phyloP scores from a whole-genome alignment of 2,888 invertebrate species.

The Fragum fragum region DNA sequence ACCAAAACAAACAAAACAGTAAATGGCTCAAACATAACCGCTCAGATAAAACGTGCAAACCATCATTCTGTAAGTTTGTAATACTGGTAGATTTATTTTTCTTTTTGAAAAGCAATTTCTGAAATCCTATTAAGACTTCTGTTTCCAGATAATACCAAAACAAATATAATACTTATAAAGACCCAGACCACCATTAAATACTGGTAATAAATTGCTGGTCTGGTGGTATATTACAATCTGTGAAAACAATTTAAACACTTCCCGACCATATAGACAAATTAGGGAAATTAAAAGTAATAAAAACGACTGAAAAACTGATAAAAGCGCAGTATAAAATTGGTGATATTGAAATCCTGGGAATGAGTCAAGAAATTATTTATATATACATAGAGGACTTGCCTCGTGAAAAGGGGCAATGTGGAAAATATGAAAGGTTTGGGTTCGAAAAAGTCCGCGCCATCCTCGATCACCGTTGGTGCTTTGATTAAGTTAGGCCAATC shows the following conservation, averaged over 20 bases:
- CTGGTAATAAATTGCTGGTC: constrained; percentile 15
- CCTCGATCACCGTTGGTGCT: no score
- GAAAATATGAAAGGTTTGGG: no score
- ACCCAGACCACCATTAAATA: constrained; percentile 20
- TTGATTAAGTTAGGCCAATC: no score
- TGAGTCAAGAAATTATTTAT: not conserved
- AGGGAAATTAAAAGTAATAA: constrained; percentile 21
- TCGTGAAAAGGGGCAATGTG: no score
- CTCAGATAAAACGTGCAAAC: no score
- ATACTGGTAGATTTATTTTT: no score
- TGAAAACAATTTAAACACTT: constrained; percentile 19
- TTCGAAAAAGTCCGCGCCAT: no score
- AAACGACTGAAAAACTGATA: constrained; percentile 11
- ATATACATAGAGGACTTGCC: no score
- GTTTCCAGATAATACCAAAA: not conserved
- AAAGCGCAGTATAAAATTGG: constrained; percentile 2
- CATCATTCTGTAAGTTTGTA: no score
- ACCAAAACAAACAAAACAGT: no score
- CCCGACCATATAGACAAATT: constrained; percentile 22
- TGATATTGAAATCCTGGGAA: constrained; percentile 1
- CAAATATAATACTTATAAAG: not conserved
- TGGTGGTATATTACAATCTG: not conserved
- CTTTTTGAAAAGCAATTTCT: not conserved
- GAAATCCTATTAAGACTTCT: not conserved
- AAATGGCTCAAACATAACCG: no score